Evolutionary conservation across 1,140 invertebrate genomes (phyloP).

Genomic region (Drosophila bocqueti): DNA sequence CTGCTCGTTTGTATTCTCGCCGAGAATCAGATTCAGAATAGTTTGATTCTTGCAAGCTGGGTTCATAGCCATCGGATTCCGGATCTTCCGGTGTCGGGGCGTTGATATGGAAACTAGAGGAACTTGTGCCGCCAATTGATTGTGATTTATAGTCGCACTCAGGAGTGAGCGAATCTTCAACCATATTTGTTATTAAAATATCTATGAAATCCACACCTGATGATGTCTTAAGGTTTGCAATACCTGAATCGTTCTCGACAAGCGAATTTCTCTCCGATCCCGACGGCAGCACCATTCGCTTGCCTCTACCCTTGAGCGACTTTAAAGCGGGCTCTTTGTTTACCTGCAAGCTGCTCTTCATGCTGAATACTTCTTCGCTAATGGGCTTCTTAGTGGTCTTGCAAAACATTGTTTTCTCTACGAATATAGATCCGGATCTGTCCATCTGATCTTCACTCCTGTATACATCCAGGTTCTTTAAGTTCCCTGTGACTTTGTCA

Average conservation of each 20-base stretch:
- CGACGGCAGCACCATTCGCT: constrained; percentile 22
- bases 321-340: constrained; percentile 2
- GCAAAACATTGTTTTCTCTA: background rate
- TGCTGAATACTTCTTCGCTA: constrained; percentile 13
- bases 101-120: background rate
- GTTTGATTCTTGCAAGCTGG: background rate
- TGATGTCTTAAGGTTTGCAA: too few relatives aligned
- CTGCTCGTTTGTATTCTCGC: background rate
- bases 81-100: background rate
- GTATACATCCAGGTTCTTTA: constrained; percentile 17
- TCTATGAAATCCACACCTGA: too few relatives aligned
- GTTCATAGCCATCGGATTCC: background rate
- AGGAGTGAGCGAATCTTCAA: too few relatives aligned
- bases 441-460: background rate
- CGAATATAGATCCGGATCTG: background rate
- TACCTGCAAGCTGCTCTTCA: constrained; percentile 29
- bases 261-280: background rate
- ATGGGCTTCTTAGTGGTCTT: too few relatives aligned
- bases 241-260: too few relatives aligned
- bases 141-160: too few relatives aligned
- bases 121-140: background rate
- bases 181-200: too few relatives aligned
- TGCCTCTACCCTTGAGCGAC: constrained; percentile 5
- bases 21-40: accelerated
- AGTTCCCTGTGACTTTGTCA: constrained; percentile 39